phyloP scores from a whole-genome alignment of 2,797 vertebrate species.

The Sylvilagus floridanus region DNA sequence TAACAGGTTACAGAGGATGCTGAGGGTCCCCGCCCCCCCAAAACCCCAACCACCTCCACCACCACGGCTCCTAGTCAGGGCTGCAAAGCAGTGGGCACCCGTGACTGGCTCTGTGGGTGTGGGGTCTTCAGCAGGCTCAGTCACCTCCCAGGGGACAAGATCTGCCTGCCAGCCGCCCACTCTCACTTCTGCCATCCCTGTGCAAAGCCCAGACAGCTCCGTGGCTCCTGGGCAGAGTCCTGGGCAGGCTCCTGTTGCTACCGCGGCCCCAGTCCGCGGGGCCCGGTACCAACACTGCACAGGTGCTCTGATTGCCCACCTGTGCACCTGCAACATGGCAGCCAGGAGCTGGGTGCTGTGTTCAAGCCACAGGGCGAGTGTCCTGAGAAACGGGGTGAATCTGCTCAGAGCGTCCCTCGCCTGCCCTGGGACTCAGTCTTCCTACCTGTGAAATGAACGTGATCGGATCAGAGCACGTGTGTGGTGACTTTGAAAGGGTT shows the following conservation, averaged over 20 bases:
- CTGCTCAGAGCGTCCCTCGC: background rate
- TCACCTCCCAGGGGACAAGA: background rate
- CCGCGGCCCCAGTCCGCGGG: background rate
- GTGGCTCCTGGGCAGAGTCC: background rate
- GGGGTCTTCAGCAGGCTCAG: no score
- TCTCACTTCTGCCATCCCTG: background rate
- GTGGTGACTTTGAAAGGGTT: background rate
- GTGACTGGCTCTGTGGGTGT: no score
- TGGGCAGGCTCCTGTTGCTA: background rate
- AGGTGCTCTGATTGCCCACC: background rate
- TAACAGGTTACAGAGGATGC: background rate
- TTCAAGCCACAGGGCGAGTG: background rate
- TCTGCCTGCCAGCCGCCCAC: background rate
- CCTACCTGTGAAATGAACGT: background rate
- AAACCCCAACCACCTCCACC: no score
- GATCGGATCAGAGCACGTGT: background rate
- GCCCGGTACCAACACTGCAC: background rate
- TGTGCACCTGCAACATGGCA: background rate
- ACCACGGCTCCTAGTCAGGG: background rate
- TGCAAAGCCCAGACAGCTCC: background rate
- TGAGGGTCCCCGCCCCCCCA: background rate
- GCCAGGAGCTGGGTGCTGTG: background rate
- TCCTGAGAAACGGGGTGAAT: background rate
- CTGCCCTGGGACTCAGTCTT: background rate
- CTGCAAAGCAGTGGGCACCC: no score